Conservation (phyloP, 2,113 vertebrate genomes). For the Lanius ludovicianus region DNA sequence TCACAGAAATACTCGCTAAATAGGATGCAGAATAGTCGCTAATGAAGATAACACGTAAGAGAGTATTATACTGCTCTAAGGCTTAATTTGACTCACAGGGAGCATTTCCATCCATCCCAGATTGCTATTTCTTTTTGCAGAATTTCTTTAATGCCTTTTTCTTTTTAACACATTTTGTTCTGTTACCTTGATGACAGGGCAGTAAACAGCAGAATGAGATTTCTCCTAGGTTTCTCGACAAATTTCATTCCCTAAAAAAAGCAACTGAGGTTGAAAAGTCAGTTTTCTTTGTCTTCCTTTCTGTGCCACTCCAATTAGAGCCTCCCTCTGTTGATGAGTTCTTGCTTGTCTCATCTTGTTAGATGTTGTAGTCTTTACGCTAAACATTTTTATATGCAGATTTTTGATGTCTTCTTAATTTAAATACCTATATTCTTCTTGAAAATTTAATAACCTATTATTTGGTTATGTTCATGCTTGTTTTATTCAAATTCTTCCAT, state of each 20-base stretch:
- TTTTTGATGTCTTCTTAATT: slow-evolving; percentile 22
- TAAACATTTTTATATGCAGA: slow-evolving; percentile 27
- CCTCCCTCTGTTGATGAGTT: neutral
- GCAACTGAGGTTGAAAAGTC: neutral
- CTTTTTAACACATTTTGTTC: neutral
- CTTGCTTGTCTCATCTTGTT: slow-evolving; percentile 51
- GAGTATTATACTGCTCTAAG: slow-evolving; percentile 14
- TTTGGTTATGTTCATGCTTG: neutral
- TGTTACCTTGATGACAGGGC: slow-evolving; percentile 40
- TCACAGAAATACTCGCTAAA: slow-evolving; percentile 22
- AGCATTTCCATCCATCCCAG: neutral
- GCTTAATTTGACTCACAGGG: slow-evolving; percentile 3
- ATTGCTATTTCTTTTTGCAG: neutral
- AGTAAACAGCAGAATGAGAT: slow-evolving; percentile 13
- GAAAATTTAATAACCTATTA: slow-evolving; percentile 9
- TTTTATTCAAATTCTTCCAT: neutral
- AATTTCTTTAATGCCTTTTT: slow-evolving; percentile 29
- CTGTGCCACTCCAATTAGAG: slow-evolving; percentile 47
- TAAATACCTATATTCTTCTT: slow-evolving; percentile 17
- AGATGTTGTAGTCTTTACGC: neutral
- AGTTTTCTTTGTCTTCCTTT: slow-evolving; percentile 28
- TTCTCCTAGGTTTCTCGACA: neutral
- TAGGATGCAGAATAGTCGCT: neutral
- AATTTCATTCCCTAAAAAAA: neutral
- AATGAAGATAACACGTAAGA: slow-evolving; percentile 27